phyloP scores from a whole-genome alignment of 2,888 invertebrate species.

The Brachypalpus laphriformis region DNA sequence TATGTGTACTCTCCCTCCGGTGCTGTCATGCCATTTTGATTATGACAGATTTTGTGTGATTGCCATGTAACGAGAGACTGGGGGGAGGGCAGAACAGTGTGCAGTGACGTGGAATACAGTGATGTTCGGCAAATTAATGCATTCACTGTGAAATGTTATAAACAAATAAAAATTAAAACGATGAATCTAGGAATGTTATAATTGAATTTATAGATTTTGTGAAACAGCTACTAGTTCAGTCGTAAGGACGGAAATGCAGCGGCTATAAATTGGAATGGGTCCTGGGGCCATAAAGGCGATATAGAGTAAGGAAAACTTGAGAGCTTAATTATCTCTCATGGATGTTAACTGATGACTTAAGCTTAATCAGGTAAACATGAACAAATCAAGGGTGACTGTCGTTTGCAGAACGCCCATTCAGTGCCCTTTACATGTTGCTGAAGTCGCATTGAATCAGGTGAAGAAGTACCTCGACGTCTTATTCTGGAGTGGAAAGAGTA shows the following conservation, averaged over 20 bases:
- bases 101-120: conserved; percentile 60
- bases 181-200: conserved; percentile 24
- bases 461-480: no score
- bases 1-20: not conserved
- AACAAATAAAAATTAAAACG: conserved; percentile 41
- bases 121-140: conserved; percentile 46
- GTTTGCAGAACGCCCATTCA: no score
- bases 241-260: not conserved
- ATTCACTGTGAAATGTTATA: conserved; percentile 51
- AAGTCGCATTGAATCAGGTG: no score
- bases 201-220: conserved; percentile 46
- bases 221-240: not conserved
- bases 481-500: no score
- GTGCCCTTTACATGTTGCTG: no score
- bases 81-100: conserved; percentile 14
- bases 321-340: no score
- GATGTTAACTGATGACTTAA: no score
- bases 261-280: no score
- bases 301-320: no score
- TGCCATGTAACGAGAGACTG: not conserved
- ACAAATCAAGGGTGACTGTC: no score
- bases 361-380: no score
- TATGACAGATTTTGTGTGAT: conserved; percentile 52
- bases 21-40: conserved; percentile 48
- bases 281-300: no score